phyloP scores from a whole-genome alignment of 92 coral and sea anemone species.

The Palythoa grandiflora region DNA sequence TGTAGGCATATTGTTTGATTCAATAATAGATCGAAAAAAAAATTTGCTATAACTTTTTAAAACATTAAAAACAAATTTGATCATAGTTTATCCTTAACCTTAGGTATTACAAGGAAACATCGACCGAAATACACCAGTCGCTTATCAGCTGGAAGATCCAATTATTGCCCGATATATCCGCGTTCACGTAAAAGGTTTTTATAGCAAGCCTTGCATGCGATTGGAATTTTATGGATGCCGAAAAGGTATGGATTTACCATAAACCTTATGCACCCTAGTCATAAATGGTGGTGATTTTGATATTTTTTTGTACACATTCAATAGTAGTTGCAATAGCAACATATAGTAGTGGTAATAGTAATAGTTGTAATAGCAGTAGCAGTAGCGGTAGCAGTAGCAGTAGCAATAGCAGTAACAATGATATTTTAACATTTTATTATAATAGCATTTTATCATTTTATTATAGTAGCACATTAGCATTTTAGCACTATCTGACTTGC shows the following conservation, averaged over 20 bases:
- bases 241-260: conserved; percentile 8
- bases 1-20: no score
- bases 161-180: conserved; percentile 40
- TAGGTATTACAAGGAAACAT: conserved; percentile 27
- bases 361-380: background rate
- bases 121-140: conserved; percentile 41
- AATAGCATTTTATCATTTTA: no score
- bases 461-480: no score
- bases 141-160: background rate
- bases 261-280: background rate
- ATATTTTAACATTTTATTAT: no score
- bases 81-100: background rate
- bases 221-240: conserved; percentile 36
- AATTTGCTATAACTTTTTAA: no score
- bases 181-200: background rate
- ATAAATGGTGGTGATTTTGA: background rate
- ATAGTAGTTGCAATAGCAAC: background rate
- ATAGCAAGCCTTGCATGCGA: conserved; percentile 23
- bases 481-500: no score
- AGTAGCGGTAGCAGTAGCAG: no score
- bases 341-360: background rate
- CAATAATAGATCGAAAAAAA: no score
- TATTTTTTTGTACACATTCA: background rate
- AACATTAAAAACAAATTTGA: no score
- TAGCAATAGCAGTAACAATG: no score